Conservation (phyloP, 2,888 invertebrate genomes). For the Zhengitettix transpicula region DNA sequence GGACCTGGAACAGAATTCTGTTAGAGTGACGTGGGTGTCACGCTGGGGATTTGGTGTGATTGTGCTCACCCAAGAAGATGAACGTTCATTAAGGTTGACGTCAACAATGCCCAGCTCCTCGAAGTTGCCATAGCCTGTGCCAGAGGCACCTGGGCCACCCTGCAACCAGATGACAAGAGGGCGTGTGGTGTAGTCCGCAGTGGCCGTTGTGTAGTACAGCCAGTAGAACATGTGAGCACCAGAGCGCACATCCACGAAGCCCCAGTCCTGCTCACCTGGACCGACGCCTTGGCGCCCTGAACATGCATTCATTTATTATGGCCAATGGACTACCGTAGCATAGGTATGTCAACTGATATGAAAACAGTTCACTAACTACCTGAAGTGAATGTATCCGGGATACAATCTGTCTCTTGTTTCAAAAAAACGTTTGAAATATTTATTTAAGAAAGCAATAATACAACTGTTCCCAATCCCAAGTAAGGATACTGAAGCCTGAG, state of each 20-base stretch:
- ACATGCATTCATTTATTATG: neutral
- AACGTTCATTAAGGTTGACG: conserved; percentile 44
- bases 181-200: conserved; percentile 40
- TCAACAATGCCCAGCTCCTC: conserved; percentile 64
- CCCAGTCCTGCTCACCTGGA: conserved; percentile 52
- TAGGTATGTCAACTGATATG: too few species aligned
- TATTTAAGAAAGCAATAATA: too few species aligned
- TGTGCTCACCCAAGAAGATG: conserved; percentile 51
- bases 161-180: conserved; percentile 79
- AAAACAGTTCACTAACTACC: too few species aligned
- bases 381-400: too few species aligned
- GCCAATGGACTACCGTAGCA: too few species aligned
- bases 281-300: conserved; percentile 29
- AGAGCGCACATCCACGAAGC: conserved; percentile 51
- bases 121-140: conserved; percentile 76
- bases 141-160: conserved; percentile 72
- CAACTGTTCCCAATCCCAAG: too few species aligned
- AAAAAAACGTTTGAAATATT: too few species aligned
- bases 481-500: too few species aligned
- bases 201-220: conserved; percentile 58
- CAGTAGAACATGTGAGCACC: conserved; percentile 78
- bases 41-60: conserved; percentile 10
- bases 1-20: conserved; percentile 32
- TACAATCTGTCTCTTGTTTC: too few species aligned
- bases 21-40: too few species aligned